Percentiles rank a stretch among this genome's conserved stretches.
phyloP scores from a whole-genome alignment of 2,888 invertebrate genomes.

The Thecocarcelia acutangulata region DNA sequence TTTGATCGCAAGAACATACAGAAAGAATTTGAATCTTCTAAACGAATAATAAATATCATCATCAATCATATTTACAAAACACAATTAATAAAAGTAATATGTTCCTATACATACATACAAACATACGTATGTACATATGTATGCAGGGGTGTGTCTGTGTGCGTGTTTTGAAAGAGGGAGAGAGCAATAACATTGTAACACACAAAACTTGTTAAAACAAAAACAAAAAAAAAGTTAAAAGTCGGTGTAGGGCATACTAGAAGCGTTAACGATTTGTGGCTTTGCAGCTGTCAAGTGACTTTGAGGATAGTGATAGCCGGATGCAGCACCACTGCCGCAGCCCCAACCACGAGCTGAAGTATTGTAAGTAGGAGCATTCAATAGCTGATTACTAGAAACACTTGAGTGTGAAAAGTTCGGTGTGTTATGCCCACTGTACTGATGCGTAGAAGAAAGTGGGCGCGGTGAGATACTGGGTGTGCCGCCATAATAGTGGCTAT shows the following conservation, averaged over 20 bases:
- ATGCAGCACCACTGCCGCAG: neutral
- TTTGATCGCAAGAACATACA: neutral
- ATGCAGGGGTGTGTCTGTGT: neutral
- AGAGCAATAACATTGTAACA: slow-evolving; percentile 15
- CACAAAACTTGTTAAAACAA: neutral
- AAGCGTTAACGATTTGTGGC: slow-evolving; percentile 36
- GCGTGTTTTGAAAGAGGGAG: neutral
- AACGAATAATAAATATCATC: neutral
- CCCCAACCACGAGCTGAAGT: slow-evolving; percentile 92
- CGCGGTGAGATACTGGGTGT: slow-evolving; percentile 40
- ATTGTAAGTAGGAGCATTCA: slow-evolving; percentile 85
- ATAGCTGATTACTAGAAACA: slow-evolving; percentile 66
- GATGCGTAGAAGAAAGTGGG: slow-evolving; percentile 56
- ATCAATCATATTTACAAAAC: slow-evolving; percentile 54
- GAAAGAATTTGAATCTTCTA: neutral
- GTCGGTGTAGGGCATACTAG: slow-evolving; percentile 75
- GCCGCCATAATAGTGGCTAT: slow-evolving; percentile 14
- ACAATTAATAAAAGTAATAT: slow-evolving; percentile 31
- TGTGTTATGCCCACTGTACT: slow-evolving; percentile 44
- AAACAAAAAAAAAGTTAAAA: slow-evolving; percentile 66
- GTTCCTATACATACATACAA: neutral
- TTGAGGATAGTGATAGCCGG: slow-evolving; percentile 16
- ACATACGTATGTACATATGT: too few species aligned
- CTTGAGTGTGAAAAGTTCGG: slow-evolving; percentile 41
- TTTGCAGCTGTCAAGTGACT: slow-evolving; percentile 25